These are phyloP conservation scores for Phasia obesa DNA, from an alignment of 2,888 invertebrate genomes.

Conservation along the genomic window DNA sequence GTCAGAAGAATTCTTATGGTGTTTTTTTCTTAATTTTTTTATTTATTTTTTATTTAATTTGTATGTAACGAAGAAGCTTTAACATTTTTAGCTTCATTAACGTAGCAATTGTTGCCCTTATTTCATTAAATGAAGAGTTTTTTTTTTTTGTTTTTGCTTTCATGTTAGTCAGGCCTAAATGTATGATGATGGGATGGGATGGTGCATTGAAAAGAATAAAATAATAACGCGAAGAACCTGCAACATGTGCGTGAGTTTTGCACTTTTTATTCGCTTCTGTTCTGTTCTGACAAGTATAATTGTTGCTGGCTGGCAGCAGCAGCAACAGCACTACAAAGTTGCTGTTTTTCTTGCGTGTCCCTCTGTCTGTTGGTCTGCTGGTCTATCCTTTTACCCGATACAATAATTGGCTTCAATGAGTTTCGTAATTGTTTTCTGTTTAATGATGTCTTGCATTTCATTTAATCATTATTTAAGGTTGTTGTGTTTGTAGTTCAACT, in stretches of 20 bases:
- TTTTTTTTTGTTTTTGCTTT: slow-evolving; percentile 49
- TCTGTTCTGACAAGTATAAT: slow-evolving; percentile 48
- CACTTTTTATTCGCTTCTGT: slow-evolving; percentile 62
- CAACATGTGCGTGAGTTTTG: slow-evolving; percentile 70
- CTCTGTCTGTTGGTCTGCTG: slow-evolving; percentile 68
- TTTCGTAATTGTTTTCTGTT: slow-evolving; percentile 79
- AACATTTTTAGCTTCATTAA: slow-evolving; percentile 72
- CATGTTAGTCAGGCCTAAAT: slow-evolving; percentile 63
- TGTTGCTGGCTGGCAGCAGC: slow-evolving; percentile 55
- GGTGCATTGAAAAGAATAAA: too few species aligned
- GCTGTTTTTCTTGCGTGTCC: slow-evolving; percentile 19
- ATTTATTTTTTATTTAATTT: slow-evolving; percentile 7
- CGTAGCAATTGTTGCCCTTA: slow-evolving; percentile 71
- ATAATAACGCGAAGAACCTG: slow-evolving; percentile 49
- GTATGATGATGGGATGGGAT: too few species aligned
- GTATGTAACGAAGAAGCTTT: slow-evolving; percentile 37
- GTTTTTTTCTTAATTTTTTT: slow-evolving; percentile 18
- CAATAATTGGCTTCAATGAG: slow-evolving; percentile 81
- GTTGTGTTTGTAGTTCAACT: slow-evolving; percentile 55
- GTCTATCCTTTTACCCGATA: slow-evolving; percentile 66
- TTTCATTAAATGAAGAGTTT: slow-evolving; percentile 67
- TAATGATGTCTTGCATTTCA: slow-evolving; percentile 72
- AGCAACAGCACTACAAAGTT: slow-evolving; percentile 38
- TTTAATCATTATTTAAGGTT: slow-evolving; percentile 61
- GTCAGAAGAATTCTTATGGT: slow-evolving; percentile 60